These are phyloP conservation scores for Diorhabda elongata DNA, from an alignment of 1,140 invertebrate species.

Conservation along the genomic window DNA sequence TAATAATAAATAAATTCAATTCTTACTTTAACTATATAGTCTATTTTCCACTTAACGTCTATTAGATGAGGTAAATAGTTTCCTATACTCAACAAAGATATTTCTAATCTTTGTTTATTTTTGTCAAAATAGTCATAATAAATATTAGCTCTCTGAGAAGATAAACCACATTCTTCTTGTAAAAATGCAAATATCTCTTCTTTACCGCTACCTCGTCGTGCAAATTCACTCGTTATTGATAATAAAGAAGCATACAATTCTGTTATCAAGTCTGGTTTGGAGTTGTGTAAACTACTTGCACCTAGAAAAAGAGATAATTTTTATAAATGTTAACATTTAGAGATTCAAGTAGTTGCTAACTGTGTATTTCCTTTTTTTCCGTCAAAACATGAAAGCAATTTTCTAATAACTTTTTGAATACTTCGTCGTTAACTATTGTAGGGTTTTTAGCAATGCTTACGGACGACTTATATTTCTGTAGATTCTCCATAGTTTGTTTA, in stretches of 20 bases:
- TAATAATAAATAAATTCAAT: conserved; percentile 15
- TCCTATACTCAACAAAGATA: conserved; percentile 49
- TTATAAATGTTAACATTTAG: conserved; percentile 20
- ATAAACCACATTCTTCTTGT: conserved; percentile 37
- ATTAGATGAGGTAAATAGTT: conserved; percentile 56
- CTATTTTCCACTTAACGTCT: conserved; percentile 64
- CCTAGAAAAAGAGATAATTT: conserved; percentile 26
- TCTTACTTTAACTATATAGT: conserved; percentile 54
- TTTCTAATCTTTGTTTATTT: conserved; percentile 44
- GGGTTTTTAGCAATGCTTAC: conserved; percentile 39
- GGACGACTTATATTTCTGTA: conserved; percentile 2
- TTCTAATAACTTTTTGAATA: conserved; percentile 45
- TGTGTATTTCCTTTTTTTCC: conserved; percentile 38
- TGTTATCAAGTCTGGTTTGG: conserved; percentile 48
- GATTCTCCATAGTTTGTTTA: not conserved
- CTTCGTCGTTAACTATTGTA: conserved; percentile 42
- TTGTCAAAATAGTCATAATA: conserved; percentile 45
- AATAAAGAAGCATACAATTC: conserved; percentile 46
- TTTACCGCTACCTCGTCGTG: conserved; percentile 43
- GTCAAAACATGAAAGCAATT: conserved; percentile 38
- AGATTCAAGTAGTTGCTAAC: conserved; percentile 30
- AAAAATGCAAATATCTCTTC: conserved; percentile 45
- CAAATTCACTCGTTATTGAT: conserved; percentile 47
- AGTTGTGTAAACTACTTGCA: conserved; percentile 39
- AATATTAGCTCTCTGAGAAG: conserved; percentile 39